Conservation (phyloP, 2,797 vertebrate genomes). For the Neopelma chrysocephalum region DNA sequence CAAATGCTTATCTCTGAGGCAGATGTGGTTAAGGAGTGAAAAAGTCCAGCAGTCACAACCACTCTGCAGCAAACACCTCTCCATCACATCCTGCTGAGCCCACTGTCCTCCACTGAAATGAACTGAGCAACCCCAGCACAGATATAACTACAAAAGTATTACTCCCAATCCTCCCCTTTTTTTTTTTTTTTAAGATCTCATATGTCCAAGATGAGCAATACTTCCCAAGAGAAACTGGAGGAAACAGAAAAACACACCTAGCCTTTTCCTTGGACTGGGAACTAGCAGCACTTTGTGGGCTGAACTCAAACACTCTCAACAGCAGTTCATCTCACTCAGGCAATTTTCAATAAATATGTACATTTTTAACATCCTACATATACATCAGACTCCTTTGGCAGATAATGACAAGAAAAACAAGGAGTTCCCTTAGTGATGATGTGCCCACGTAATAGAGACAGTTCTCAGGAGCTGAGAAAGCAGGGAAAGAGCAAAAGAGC, state of each 20-base stretch:
- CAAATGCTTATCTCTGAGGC: background rate
- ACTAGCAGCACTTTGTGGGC: background rate
- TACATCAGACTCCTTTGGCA: background rate
- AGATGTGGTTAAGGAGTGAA: background rate
- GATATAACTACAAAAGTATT: background rate
- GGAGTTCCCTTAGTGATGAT: constrained; percentile 42
- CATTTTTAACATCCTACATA: constrained; percentile 16
- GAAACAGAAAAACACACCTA: background rate
- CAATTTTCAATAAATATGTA: constrained; percentile 28
- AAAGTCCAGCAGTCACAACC: background rate
- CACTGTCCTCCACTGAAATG: background rate
- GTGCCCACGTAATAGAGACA: constrained; percentile 13
- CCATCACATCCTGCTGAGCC: background rate
- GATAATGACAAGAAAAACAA: constrained; percentile 44
- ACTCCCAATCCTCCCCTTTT: background rate
- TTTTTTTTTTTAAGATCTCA: background rate
- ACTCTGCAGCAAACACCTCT: background rate
- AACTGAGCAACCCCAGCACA: background rate
- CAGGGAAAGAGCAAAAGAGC: background rate
- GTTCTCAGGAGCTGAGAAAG: background rate
- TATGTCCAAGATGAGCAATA: background rate
- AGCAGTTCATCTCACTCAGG: background rate
- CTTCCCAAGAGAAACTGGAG: background rate
- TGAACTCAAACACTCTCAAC: background rate
- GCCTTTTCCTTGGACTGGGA: background rate